Percentiles rank a stretch among this genome's conserved stretches.
These are phyloP conservation scores for Drosophila quadrilineata DNA, from an alignment of 1,140 invertebrate genomes.

Conservation along the genomic window DNA sequence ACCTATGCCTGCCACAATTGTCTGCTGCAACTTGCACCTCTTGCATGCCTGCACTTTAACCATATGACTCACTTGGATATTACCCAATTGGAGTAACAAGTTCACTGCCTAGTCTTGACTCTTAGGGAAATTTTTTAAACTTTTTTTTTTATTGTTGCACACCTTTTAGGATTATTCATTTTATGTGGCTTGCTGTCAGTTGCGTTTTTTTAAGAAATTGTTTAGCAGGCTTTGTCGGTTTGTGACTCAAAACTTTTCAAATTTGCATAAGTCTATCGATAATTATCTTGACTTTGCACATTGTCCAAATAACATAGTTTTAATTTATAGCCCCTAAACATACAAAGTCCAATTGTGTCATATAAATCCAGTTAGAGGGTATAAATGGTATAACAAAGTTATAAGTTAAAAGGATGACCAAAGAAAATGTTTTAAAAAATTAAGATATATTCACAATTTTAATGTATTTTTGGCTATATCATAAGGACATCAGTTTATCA, in stretches of 20 bases:
- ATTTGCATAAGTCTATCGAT: constrained; percentile 63
- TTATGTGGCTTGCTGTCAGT: constrained; percentile 5
- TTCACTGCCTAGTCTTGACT: constrained; percentile 49
- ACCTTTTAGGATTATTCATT: constrained; percentile 21
- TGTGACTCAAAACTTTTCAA: constrained; percentile 49
- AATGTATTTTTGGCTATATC: too few species aligned
- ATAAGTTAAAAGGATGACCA: too few species aligned
- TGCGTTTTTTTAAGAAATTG: constrained; percentile 13
- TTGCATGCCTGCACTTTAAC: constrained; percentile 21
- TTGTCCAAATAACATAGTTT: neutral
- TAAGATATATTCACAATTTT: too few species aligned
- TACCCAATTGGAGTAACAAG: constrained; percentile 30
- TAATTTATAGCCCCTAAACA: constrained; percentile 3
- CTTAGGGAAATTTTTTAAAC: too few species aligned
- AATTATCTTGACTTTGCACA: constrained; percentile 28
- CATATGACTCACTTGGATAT: constrained; percentile 41
- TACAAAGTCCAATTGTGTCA: neutral
- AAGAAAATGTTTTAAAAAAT: too few species aligned
- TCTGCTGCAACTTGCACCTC: constrained; percentile 16
- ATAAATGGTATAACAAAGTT: neutral
- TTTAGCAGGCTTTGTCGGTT: constrained; percentile 15
- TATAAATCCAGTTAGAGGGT: neutral
- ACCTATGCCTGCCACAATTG: too few species aligned
- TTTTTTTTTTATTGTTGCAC: constrained; percentile 48
- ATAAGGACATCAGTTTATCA: too few species aligned